Evolutionary conservation across 2,888 invertebrate genomes (phyloP).

Genomic region (Amaurobius ferox): DNA sequence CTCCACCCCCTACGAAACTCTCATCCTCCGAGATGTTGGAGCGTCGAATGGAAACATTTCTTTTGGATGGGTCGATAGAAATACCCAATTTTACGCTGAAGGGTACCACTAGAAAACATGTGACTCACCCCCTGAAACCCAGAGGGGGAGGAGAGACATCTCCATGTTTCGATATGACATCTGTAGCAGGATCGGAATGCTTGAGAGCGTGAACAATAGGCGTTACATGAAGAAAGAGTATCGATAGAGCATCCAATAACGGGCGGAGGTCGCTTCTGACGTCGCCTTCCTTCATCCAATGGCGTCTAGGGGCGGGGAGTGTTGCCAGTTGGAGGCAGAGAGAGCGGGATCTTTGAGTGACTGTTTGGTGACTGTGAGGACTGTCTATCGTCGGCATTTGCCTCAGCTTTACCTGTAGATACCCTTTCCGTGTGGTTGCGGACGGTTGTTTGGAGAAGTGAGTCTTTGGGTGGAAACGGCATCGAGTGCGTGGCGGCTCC

Average conservation of each 20-base stretch:
- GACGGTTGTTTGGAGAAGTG: too few relatives aligned
- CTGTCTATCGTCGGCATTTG: neutral
- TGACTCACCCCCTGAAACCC: neutral
- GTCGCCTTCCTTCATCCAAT: neutral
- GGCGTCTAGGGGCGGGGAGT: neutral
- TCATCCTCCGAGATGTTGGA: neutral
- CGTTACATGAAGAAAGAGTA: conserved; percentile 26
- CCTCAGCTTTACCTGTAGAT: neutral
- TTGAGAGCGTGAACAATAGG: conserved; percentile 21
- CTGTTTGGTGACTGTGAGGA: neutral
- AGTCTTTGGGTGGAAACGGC: neutral
- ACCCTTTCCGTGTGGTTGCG: neutral
- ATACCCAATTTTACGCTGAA: too few relatives aligned
- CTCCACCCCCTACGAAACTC: too few relatives aligned
- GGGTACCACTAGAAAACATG: neutral
- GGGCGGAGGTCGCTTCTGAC: conserved; percentile 30
- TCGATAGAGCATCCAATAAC: conserved; percentile 29
- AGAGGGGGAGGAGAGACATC: neutral
- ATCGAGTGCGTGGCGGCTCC: neutral
- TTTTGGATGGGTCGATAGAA: too few relatives aligned
- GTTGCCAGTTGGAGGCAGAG: neutral
- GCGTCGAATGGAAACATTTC: neutral
- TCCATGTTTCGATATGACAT: conserved; percentile 8
- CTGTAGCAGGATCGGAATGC: conserved; percentile 35
- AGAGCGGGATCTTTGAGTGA: conserved; percentile 48